These are phyloP conservation scores for Drosophila neutralis DNA, from an alignment of 2,888 invertebrate genomes.

Conservation along the genomic window DNA sequence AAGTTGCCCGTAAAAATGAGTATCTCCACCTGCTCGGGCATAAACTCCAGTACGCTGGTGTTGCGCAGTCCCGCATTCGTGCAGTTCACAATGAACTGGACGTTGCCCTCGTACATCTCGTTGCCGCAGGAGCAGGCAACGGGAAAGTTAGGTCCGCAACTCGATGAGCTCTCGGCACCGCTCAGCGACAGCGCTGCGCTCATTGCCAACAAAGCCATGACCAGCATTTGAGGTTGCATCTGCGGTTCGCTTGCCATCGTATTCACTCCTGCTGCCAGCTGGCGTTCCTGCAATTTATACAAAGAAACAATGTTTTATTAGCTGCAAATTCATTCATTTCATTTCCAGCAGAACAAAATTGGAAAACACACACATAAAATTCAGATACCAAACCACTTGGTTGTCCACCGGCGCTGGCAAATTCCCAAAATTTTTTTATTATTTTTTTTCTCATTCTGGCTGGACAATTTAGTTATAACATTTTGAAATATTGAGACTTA, in stretches of 20 bases:
- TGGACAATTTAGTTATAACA: neutral
- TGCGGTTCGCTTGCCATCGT: conserved; percentile 57
- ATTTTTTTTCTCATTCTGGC: neutral
- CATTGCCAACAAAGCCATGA: conserved; percentile 50
- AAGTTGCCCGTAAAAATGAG: conserved; percentile 90
- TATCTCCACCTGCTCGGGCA: conserved; percentile 89
- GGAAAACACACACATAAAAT: neutral
- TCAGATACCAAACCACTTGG: neutral
- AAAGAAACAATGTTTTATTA: conserved; percentile 57
- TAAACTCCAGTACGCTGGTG: conserved; percentile 86
- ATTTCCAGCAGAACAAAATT: conserved; percentile 25
- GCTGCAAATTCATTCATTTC: conserved; percentile 55
- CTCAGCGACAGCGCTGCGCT: conserved; percentile 44
- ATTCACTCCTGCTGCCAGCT: neutral
- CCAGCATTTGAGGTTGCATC: conserved; percentile 47
- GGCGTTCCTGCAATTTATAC: conserved; percentile 60
- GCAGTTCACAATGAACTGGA: conserved; percentile 89
- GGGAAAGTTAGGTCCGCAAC: conserved; percentile 85
- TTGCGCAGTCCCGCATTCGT: conserved; percentile 87
- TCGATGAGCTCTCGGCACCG: conserved; percentile 63
- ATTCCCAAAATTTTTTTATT: neutral
- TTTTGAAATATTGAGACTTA: neutral
- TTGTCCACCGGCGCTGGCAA: neutral
- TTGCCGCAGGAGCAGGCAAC: conserved; percentile 87
- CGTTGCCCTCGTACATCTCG: conserved; percentile 85